Evolutionary conservation across 1,140 invertebrate species (phyloP).

Genomic region (Wasmannia auropunctata): DNA sequence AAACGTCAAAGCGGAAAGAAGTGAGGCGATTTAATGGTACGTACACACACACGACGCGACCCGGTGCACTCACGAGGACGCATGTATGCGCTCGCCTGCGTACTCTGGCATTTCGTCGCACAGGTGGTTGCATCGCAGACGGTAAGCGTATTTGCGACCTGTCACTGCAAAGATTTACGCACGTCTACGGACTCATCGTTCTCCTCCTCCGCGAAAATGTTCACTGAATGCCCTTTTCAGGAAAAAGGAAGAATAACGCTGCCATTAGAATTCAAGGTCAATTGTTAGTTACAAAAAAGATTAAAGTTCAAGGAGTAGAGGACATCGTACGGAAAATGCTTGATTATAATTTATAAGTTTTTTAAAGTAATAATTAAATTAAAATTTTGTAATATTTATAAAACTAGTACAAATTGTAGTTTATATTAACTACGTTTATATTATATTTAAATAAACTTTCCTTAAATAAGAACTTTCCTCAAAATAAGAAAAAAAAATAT

Average conservation of each 20-base stretch:
- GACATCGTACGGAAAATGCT: background rate
- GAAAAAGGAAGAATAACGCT: conserved; percentile 8
- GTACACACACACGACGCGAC: background rate
- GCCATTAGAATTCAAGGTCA: conserved; percentile 26
- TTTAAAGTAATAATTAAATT: background rate
- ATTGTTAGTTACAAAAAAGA: background rate
- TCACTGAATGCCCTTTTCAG: conserved; percentile 17
- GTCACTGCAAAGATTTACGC: conserved; percentile 1
- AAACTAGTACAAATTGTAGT: background rate
- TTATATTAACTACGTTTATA: background rate
- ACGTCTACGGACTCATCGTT: background rate
- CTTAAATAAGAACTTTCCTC: too few relatives aligned
- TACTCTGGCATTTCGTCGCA: conserved; percentile 69
- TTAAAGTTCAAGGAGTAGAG: conserved; percentile 26
- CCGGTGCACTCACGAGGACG: background rate
- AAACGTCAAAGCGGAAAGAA: conserved; percentile 31
- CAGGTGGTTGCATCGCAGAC: conserved; percentile 54
- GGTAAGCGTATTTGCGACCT: conserved; percentile 15
- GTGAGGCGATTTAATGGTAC: conserved; percentile 29
- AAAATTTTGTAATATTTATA: background rate
- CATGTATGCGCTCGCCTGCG: conserved; percentile 43
- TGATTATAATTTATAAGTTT: background rate
- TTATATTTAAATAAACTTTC: too few relatives aligned
- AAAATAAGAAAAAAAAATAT: background rate
- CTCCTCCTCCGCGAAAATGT: conserved; percentile 1